phyloP scores from a whole-genome alignment of 2,113 vertebrate species.

The Capreolus pygargus region DNA sequence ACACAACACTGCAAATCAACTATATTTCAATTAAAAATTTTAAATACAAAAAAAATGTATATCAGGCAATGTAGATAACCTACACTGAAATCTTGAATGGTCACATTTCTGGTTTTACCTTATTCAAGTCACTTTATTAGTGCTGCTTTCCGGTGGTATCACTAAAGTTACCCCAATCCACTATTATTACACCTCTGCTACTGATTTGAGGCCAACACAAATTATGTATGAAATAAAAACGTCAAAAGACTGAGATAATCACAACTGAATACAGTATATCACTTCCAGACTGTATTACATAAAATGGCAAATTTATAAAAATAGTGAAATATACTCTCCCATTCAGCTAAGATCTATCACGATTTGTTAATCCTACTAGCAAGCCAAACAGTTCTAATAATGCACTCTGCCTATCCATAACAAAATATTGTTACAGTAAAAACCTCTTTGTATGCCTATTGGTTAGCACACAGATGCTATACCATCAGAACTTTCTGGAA shows the following conservation, averaged over 20 bases:
- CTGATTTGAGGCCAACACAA: not conserved
- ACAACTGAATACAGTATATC: not conserved
- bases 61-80: not conserved
- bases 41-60: not conserved
- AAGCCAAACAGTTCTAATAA: not conserved
- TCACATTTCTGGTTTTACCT: not conserved
- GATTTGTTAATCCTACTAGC: not conserved
- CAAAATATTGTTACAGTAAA: not conserved
- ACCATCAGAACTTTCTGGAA: not conserved
- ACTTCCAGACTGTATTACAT: not conserved
- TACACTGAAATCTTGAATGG: not conserved
- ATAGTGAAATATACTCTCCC: not conserved
- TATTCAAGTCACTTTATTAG: not conserved
- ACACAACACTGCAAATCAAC: not conserved
- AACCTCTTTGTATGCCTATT: not conserved
- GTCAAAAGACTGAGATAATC: not conserved
- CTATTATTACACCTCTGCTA: not conserved
- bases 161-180: not conserved
- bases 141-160: not conserved
- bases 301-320: not conserved
- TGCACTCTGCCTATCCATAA: not conserved
- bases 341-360: not conserved
- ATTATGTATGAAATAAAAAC: not conserved
- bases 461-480: not conserved
- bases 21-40: not conserved